These are phyloP conservation scores for Anthophora plumipes DNA, from an alignment of 2,888 invertebrate species.

Conservation along the genomic window DNA sequence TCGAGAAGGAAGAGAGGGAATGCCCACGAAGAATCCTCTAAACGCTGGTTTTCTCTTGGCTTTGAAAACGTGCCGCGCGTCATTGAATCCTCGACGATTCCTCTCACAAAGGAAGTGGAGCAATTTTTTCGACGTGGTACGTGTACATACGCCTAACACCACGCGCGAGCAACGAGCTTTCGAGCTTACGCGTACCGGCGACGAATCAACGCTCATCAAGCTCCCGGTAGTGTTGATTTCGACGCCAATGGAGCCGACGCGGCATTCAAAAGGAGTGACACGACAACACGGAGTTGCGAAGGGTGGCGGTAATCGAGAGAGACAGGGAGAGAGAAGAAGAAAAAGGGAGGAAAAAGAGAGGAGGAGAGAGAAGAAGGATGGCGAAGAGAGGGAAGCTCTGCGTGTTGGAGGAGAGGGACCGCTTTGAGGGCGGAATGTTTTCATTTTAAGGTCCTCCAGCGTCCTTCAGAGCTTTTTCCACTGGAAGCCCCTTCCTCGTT, in stretches of 20 bases:
- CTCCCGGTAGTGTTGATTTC: not conserved
- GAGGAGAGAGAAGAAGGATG: slow-evolving; percentile 26
- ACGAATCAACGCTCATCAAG: slow-evolving; percentile 50
- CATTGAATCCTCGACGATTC: slow-evolving; percentile 3
- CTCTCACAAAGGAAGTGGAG: slow-evolving; percentile 25
- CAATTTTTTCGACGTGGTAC: slow-evolving; percentile 40
- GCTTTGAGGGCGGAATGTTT: slow-evolving; percentile 74
- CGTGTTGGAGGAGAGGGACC: slow-evolving; percentile 57
- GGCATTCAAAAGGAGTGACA: slow-evolving; percentile 40
- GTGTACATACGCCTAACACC: slow-evolving; percentile 15
- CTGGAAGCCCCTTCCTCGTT: slow-evolving; percentile 42
- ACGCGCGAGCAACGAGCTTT: slow-evolving; percentile 23
- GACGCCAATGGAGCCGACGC: slow-evolving; percentile 15
- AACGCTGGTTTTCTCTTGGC: not conserved
- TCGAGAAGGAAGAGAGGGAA: no score
- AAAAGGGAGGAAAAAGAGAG: slow-evolving; percentile 2
- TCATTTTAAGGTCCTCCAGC: slow-evolving; percentile 73
- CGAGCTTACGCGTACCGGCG: slow-evolving; percentile 19
- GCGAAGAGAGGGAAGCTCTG: slow-evolving; percentile 14
- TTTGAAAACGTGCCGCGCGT: slow-evolving; percentile 23
- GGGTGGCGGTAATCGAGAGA: slow-evolving; percentile 62
- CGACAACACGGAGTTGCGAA: slow-evolving; percentile 34
- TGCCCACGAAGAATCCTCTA: slow-evolving; percentile 1
- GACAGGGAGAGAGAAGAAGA: slow-evolving; percentile 8
- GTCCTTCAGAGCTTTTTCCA: slow-evolving; percentile 70